Base-by-base conservation (phyloP, 1,140 invertebrate species). In the Proales similis region DNA sequence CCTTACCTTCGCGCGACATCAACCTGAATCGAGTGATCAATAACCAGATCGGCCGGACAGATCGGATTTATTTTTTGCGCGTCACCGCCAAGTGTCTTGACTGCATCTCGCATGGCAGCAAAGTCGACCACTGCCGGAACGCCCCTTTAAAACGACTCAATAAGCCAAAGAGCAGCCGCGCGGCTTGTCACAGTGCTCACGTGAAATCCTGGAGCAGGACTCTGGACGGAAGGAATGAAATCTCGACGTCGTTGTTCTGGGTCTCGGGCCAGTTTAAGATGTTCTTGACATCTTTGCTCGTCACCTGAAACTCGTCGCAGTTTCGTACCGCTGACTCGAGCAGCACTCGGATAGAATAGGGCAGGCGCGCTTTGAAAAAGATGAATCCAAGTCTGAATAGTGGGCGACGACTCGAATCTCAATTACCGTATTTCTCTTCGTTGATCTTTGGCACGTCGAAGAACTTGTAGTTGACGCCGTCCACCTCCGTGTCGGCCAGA, bases 81-180 rank as follows among this genome's bases (percentile, higher is more conserved):
- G 79, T 96, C 80, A 1, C 88, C 89, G 1, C 85, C 86, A 7
- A 97, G 77, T 30, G 80, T 77, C 69, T 86, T 83, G 0, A 97
- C 89, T 19, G 90, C 90, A 80, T 97, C 91, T 68, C 93, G 79
- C 92, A 98, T 97, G 4, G 90, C 90, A 30, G 94, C 94, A 80
- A 98, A 93, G 77, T 98, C 94, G 9, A 97, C 92, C 7, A 98
- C 89, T 6, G 90, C 91, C 14, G 94, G 92, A 0, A 98, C 90
- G n/a, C 92, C 92, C 45, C 90, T 95, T 63, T 87, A 87, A 77
- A 42, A 12, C 22, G 22, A 46, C 12, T 14, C 19, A 19, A 45
- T 32, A 7, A 42, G 19, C 32, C 48, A 48, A 3, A 48, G 2
- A 42, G 17, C 43, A 47, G 60, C 3, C 47, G 9, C 19, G n/a